Conservation (phyloP, 2,888 invertebrate genomes). For the Lasioglossum morio region DNA sequence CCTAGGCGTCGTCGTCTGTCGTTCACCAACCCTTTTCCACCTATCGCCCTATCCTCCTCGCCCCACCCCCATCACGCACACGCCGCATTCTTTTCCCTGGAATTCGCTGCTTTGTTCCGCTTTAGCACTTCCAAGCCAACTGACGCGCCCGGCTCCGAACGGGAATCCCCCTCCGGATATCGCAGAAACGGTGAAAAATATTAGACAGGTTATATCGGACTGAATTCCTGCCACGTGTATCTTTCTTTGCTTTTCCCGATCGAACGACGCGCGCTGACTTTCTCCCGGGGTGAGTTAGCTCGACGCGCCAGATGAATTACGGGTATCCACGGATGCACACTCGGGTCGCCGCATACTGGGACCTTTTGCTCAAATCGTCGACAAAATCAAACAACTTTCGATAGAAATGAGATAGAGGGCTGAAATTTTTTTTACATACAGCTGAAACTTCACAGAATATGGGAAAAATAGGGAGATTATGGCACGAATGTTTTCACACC, state of each 20-base stretch:
- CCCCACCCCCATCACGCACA: slow-evolving; percentile 33
- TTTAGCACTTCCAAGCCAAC: slow-evolving; percentile 50
- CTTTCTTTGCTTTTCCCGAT: slow-evolving; percentile 24
- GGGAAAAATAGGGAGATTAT: no score
- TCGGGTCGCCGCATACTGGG: background rate
- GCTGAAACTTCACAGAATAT: no score
- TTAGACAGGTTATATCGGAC: slow-evolving; percentile 63
- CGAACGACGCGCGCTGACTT: background rate
- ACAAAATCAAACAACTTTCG: no score
- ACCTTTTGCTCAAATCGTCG: no score
- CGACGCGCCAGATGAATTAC: slow-evolving; percentile 22
- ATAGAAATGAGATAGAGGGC: no score
- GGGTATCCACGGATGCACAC: background rate
- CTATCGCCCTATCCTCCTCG: background rate
- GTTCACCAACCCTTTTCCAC: slow-evolving; percentile 18
- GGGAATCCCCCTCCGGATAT: slow-evolving; percentile 47
- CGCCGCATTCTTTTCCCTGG: slow-evolving; percentile 69
- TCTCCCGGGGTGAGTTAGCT: slow-evolving; percentile 7
- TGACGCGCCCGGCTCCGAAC: slow-evolving; percentile 39
- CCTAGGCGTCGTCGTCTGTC: background rate
- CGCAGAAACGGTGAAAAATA: slow-evolving; percentile 57
- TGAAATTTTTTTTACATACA: no score
- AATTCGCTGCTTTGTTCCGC: slow-evolving; percentile 69
- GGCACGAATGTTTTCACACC: no score
- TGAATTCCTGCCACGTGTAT: slow-evolving; percentile 38